phyloP scores from a whole-genome alignment of 2,113 vertebrate genomes.

The Clarias batrachus region DNA sequence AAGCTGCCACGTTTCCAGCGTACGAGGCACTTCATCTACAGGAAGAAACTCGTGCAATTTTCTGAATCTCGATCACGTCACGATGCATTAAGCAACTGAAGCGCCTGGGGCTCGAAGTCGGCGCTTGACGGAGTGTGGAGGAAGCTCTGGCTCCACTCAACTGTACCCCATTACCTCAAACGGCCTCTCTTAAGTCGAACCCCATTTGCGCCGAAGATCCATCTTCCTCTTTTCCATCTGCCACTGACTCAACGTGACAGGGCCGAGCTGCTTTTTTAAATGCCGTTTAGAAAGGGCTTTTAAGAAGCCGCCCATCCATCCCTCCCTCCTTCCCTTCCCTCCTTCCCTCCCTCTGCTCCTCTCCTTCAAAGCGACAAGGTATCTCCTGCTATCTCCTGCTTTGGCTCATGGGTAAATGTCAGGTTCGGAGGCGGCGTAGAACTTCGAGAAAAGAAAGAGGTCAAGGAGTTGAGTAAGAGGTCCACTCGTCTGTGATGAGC shows the following conservation, averaged over 20 bases:
- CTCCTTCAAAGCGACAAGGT: slow-evolving; percentile 4
- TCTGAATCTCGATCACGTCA: not conserved
- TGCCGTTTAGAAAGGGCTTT: slow-evolving; percentile 7
- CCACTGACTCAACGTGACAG: slow-evolving; percentile 24
- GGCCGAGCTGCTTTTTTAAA: slow-evolving; percentile 29
- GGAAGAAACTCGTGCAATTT: not conserved
- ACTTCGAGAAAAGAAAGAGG: slow-evolving; percentile 12
- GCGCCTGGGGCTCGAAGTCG: not conserved
- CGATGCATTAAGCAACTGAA: slow-evolving; percentile 6
- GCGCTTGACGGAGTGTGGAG: not conserved
- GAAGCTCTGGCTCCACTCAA: slow-evolving; percentile 28
- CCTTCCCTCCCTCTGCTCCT: not conserved
- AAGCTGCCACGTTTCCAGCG: not conserved
- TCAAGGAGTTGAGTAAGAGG: slow-evolving; percentile 18
- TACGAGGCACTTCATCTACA: not conserved
- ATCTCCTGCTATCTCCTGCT: not conserved
- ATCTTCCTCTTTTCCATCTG: slow-evolving; percentile 17
- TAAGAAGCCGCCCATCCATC: not conserved
- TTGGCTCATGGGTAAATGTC: slow-evolving; percentile 23
- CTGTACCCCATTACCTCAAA: slow-evolving; percentile 26
- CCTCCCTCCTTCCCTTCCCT: not conserved
- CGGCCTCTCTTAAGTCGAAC: slow-evolving; percentile 16
- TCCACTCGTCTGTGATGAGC: slow-evolving; percentile 32
- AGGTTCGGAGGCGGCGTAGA: not conserved
- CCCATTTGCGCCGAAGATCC: slow-evolving; percentile 1